phyloP scores from a whole-genome alignment of 2,113 vertebrate species.

The Oostethus manadensis region DNA sequence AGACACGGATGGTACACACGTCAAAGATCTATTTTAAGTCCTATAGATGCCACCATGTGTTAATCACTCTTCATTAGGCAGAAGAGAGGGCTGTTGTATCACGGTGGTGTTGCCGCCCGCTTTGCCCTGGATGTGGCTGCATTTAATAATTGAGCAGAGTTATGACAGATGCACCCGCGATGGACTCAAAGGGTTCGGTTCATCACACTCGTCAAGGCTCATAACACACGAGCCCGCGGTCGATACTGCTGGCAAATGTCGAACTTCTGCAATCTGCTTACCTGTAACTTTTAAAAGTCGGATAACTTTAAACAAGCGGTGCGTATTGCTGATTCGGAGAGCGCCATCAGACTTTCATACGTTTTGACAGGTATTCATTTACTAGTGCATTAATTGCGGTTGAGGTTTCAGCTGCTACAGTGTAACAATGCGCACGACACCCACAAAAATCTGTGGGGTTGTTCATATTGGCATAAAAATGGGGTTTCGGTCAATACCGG shows the following conservation, averaged over 20 bases:
- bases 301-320: not conserved
- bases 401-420: no score
- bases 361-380: no score
- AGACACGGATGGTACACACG: not conserved
- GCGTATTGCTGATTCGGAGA: not conserved
- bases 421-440: no score
- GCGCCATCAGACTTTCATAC: not conserved
- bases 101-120: not conserved
- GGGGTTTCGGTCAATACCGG: no score
- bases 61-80: constrained; percentile 1
- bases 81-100: not conserved
- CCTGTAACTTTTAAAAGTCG: not conserved
- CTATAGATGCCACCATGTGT: not conserved
- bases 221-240: not conserved
- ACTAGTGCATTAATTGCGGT: no score
- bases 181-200: constrained; percentile 7
- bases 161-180: constrained; percentile 3
- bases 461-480: no score
- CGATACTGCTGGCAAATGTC: not conserved
- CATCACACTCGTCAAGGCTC: constrained; percentile 5
- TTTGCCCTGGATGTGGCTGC: not conserved
- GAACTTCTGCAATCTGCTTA: not conserved
- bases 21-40: constrained; percentile 1
- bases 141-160: constrained; percentile 6
- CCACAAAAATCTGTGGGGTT: no score